A percentile compares a stretch with the other conserved stretches of the same genome.
These are phyloP conservation scores for Listrodromus nycthemerus DNA, from an alignment of 2,888 invertebrate genomes.

Conservation along the genomic window DNA sequence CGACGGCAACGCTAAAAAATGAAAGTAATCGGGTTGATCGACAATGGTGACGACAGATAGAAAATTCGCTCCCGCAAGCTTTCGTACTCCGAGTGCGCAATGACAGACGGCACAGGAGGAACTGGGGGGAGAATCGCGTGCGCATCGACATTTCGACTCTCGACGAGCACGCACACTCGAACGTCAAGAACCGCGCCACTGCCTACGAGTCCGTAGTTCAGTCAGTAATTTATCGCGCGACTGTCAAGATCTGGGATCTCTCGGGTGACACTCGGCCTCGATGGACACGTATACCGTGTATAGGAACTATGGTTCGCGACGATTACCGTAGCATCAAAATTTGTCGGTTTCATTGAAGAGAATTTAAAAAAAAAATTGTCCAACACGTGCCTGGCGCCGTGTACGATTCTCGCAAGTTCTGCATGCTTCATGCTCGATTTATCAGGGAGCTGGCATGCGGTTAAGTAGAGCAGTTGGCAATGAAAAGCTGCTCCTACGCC, in stretches of 20 bases:
- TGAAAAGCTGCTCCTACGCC: conserved; percentile 17
- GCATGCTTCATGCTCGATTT: conserved; percentile 16
- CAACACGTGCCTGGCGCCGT: too few relatives aligned
- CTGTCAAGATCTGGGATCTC: not conserved
- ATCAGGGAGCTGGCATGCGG: conserved; percentile 54
- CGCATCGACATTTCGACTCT: conserved; percentile 1
- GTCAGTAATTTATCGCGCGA: not conserved
- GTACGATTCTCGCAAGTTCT: too few relatives aligned
- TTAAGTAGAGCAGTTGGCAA: conserved; percentile 60
- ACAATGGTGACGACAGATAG: not conserved
- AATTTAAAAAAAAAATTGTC: not conserved
- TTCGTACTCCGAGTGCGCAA: not conserved
- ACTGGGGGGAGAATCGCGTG: conserved; percentile 2
- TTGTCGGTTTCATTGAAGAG: not conserved
- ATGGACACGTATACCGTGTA: not conserved
- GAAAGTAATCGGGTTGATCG: not conserved
- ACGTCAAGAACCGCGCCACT: not conserved
- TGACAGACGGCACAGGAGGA: not conserved
- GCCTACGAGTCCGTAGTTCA: not conserved
- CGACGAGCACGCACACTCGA: not conserved
- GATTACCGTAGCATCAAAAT: too few relatives aligned
- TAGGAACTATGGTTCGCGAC: not conserved
- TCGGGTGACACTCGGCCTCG: not conserved
- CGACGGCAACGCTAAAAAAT: not conserved
- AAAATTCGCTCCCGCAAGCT: not conserved